Conservation (phyloP, 2,113 vertebrate genomes). For the Mustela nigripes region DNA sequence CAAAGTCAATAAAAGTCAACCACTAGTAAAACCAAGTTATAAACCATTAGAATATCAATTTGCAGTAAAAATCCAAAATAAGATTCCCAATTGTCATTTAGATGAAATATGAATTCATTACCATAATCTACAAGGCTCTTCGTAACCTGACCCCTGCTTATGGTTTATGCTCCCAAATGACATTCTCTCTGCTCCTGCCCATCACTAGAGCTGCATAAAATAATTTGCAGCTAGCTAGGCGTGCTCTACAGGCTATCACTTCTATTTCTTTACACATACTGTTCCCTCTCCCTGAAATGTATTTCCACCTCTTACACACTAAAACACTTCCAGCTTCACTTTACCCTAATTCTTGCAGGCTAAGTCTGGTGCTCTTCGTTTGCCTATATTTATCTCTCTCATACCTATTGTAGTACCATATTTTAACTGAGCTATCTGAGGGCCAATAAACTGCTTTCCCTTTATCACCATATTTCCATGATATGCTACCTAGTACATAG, state of each 20-base stretch:
- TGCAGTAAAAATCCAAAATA: slow-evolving; percentile 38
- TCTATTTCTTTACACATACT: background rate
- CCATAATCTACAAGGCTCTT: background rate
- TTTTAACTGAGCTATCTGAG: slow-evolving; percentile 10
- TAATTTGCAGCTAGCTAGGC: background rate
- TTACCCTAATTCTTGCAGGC: background rate
- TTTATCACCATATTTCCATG: background rate
- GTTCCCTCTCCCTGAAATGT: background rate
- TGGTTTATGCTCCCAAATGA: background rate
- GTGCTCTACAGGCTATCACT: background rate
- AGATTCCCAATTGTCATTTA: slow-evolving; percentile 32
- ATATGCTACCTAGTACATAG: background rate
- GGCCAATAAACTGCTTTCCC: background rate
- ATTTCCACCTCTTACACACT: background rate
- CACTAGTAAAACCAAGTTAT: slow-evolving; percentile 17
- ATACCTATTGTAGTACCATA: background rate
- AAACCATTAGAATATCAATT: background rate
- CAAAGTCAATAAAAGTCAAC: slow-evolving; percentile 3
- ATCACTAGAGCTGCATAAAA: background rate
- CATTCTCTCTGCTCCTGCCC: background rate
- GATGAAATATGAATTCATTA: slow-evolving; percentile 13
- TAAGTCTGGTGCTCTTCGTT: background rate
- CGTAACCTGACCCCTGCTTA: background rate
- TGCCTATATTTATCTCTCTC: background rate
- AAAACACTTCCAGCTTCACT: background rate